Conservation (phyloP, 2,797 vertebrate species). For the Jordanella pulchra region DNA sequence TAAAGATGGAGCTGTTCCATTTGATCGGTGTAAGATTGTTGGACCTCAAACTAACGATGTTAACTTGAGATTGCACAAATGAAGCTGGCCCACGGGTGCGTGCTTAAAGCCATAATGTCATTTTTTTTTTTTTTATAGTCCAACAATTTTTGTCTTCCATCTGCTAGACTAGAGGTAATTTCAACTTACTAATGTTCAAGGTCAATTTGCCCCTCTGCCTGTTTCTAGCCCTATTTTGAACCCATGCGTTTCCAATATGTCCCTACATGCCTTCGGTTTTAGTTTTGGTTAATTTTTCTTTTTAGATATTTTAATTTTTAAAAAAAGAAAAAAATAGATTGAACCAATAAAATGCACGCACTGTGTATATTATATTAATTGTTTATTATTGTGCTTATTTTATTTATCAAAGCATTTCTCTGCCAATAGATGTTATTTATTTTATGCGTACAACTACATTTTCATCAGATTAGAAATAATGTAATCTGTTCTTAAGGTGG, state of each 20-base stretch:
- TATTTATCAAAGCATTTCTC: neutral
- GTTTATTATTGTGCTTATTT: neutral
- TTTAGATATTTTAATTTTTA: neutral
- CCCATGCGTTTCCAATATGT: neutral
- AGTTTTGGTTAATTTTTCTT: neutral
- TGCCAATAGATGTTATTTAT: neutral
- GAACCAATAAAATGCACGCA: neutral
- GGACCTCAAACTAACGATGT: conserved; percentile 2
- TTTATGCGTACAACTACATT: neutral
- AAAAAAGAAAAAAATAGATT: neutral
- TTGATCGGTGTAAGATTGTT: conserved; percentile 36
- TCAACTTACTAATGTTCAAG: neutral
- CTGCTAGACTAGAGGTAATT: conserved; percentile 30
- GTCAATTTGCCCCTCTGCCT: neutral
- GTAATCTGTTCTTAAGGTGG: neutral
- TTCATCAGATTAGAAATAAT: neutral
- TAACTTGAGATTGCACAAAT: conserved; percentile 23
- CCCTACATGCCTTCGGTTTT: neutral
- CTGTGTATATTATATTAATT: neutral
- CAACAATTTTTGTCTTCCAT: conserved; percentile 22
- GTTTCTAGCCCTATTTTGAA: neutral
- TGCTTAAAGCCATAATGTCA: conserved; percentile 39
- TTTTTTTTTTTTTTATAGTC: conserved; percentile 9
- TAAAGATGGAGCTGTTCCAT: conserved; percentile 54
- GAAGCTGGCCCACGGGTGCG: conserved; percentile 20